Conservation (phyloP, 2,113 vertebrate species). For the Zonotrichia leucophrys region DNA sequence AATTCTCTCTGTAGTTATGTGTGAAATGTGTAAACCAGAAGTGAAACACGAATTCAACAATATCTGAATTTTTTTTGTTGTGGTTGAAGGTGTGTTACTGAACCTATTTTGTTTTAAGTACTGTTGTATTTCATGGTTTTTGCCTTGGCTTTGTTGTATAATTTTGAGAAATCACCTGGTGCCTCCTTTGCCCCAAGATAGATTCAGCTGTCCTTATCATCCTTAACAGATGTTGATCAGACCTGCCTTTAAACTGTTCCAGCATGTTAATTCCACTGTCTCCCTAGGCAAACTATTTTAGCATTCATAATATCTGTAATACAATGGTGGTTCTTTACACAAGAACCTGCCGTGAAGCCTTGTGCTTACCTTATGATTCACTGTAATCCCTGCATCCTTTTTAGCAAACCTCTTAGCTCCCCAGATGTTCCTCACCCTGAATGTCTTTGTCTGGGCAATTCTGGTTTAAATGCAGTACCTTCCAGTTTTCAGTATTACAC, state of each 20-base stretch:
- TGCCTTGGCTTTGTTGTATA: not conserved
- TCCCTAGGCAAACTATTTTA: not conserved
- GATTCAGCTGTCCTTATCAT: not conserved
- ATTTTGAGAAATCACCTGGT: not conserved
- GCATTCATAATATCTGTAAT: not conserved
- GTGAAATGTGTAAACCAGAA: not conserved
- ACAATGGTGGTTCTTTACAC: not conserved
- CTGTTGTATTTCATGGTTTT: not conserved
- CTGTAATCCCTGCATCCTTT: not conserved
- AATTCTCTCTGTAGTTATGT: not conserved
- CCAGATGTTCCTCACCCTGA: not conserved
- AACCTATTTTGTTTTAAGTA: not conserved
- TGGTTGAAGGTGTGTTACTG: not conserved
- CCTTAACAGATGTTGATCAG: not conserved
- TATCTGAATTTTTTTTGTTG: not conserved
- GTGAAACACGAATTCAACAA: not conserved
- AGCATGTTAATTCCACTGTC: not conserved
- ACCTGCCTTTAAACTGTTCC: conserved; percentile 1
- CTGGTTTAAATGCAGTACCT: not conserved
- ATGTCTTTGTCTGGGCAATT: not conserved
- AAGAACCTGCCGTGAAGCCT: not conserved
- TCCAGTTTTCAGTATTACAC: not conserved
- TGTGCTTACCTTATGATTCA: not conserved
- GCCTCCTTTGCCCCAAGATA: not conserved
- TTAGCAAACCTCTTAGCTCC: not conserved